These are phyloP conservation scores for Leptopterna dolabrata DNA, from an alignment of 2,888 invertebrate genomes.

Conservation along the genomic window DNA sequence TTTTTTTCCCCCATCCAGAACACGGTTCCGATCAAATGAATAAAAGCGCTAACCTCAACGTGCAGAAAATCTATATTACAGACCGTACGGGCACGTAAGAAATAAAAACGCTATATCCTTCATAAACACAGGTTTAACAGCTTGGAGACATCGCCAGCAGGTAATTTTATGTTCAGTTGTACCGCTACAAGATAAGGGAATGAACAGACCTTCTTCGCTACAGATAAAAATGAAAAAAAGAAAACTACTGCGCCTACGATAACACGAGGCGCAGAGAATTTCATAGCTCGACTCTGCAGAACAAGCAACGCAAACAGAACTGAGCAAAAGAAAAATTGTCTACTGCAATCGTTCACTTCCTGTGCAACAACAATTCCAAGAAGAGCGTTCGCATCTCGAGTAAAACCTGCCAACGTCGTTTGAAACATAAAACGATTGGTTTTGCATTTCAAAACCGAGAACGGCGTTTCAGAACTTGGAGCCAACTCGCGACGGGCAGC, in stretches of 20 bases:
- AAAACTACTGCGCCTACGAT: background rate
- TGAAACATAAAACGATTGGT: background rate
- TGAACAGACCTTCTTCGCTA: background rate
- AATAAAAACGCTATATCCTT: background rate
- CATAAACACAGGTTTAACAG: background rate
- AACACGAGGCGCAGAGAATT: background rate
- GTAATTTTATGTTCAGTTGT: background rate
- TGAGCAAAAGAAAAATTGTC: background rate
- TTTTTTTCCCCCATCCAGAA: too few species aligned
- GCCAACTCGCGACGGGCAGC: background rate
- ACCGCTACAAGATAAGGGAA: background rate
- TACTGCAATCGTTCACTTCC: background rate
- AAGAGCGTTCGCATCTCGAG: background rate
- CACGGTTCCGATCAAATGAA: too few species aligned
- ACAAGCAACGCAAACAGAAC: background rate
- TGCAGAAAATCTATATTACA: too few species aligned
- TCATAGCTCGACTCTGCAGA: background rate
- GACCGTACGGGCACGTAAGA: background rate
- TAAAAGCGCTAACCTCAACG: too few species aligned
- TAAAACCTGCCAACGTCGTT: background rate
- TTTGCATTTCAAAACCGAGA: slow-evolving; percentile 8
- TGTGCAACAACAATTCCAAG: background rate
- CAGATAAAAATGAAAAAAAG: background rate
- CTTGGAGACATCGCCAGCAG: background rate
- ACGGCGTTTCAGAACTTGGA: background rate